These are phyloP conservation scores for Pyrocoelia pectoralis DNA, from an alignment of 2,888 invertebrate species.

Conservation along the genomic window DNA sequence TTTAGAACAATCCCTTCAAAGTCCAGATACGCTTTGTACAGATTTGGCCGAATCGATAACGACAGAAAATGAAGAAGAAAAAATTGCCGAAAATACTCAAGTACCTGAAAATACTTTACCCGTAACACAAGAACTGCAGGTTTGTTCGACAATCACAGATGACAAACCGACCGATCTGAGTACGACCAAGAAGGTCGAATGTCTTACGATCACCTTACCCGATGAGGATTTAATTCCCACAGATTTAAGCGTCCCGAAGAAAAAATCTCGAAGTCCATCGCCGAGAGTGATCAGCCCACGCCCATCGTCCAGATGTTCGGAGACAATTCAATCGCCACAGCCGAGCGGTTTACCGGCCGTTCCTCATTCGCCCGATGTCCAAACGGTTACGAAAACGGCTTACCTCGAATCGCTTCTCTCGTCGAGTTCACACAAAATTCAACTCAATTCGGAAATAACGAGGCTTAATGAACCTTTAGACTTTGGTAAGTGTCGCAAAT, in stretches of 20 bases:
- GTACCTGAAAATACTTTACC: conserved; percentile 27
- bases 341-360: conserved; percentile 76
- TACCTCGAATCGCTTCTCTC: conserved; percentile 72
- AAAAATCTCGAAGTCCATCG: conserved; percentile 58
- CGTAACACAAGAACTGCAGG: conserved; percentile 31
- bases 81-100: conserved; percentile 6
- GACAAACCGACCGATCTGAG: conserved; percentile 51
- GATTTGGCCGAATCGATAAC: conserved; percentile 5
- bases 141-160: conserved; percentile 20
- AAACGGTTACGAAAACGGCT: conserved; percentile 60
- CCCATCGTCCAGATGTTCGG: conserved; percentile 74
- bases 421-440: conserved; percentile 64
- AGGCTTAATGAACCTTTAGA: conserved; percentile 73
- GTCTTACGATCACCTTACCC: conserved; percentile 20
- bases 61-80: conserved; percentile 15
- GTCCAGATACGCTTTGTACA: conserved; percentile 50
- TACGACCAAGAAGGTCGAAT: conserved; percentile 37
- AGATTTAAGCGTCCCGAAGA: conserved; percentile 67
- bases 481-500: conserved; percentile 72
- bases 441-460: conserved; percentile 65
- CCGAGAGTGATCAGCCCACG: conserved; percentile 60
- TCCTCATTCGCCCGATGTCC: conserved; percentile 73
- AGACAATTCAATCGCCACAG: conserved; percentile 77
- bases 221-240: conserved; percentile 64
- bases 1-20: conserved; percentile 67